Evolutionary conservation across 2,113 vertebrate species (phyloP).

Genomic region (Alligator sinensis): DNA sequence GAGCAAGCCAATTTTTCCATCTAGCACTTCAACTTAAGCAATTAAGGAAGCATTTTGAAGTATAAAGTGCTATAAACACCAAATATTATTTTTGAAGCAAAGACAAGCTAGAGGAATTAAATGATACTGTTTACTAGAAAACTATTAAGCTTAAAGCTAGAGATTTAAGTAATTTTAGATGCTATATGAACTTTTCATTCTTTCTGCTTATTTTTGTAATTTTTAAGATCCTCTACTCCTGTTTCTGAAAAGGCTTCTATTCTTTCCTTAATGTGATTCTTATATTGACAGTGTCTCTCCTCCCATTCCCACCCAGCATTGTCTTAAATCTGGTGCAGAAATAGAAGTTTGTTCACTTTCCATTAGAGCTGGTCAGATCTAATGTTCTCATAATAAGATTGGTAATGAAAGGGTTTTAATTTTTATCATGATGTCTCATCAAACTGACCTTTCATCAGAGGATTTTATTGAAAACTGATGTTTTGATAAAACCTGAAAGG

Average conservation of each 20-base stretch:
- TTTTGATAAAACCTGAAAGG: neutral
- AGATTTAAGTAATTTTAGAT: neutral
- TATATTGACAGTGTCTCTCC: neutral
- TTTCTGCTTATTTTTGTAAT: neutral
- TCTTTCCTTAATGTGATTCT: neutral
- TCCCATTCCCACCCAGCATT: too few relatives aligned
- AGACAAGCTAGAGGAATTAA: neutral
- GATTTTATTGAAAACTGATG: neutral
- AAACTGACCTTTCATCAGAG: neutral
- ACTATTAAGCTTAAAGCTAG: neutral
- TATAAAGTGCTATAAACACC: neutral
- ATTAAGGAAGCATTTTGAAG: neutral
- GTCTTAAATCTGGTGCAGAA: neutral
- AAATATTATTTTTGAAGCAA: neutral
- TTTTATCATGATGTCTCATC: neutral
- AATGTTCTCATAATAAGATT: neutral
- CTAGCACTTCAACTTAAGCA: neutral
- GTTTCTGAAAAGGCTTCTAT: neutral
- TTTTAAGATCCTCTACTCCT: neutral
- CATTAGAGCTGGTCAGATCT: neutral
- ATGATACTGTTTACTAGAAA: neutral
- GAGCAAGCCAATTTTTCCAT: fast-evolving
- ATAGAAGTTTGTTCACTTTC: neutral
- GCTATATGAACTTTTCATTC: neutral
- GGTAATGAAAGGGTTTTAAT: neutral